These are phyloP conservation scores for Cryptomyrus ogoouensis DNA, from an alignment of 2,113 vertebrate genomes.

Conservation along the genomic window DNA sequence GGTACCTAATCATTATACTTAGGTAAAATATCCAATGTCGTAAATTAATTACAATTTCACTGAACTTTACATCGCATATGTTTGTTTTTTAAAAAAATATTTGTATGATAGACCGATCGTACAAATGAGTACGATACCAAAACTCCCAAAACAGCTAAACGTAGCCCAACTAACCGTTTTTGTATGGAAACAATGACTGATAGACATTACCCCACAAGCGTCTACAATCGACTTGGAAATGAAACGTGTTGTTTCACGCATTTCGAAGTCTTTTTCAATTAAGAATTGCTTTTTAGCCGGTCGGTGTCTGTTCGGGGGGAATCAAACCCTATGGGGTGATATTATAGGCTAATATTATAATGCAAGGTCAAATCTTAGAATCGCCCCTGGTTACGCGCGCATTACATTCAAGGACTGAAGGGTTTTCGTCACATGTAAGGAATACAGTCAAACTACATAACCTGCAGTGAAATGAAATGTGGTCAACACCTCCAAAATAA, in stretches of 20 bases:
- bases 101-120: not conserved
- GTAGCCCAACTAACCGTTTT: not conserved
- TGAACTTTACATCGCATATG: not conserved
- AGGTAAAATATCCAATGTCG: not conserved
- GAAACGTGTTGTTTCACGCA: not conserved
- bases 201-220: not conserved
- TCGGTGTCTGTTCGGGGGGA: not conserved
- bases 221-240: not conserved
- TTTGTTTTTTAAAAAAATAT: not conserved
- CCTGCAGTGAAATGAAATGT: not conserved
- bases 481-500: not conserved
- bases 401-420: not conserved
- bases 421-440: not conserved
- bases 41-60: not conserved
- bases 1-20: not conserved
- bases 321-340: not conserved
- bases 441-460: not conserved
- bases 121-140: not conserved
- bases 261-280: not conserved
- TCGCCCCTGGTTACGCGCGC: not conserved
- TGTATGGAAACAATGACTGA: not conserved
- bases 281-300: not conserved
- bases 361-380: not conserved
- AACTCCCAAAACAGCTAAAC: not conserved
- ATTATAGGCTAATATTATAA: not conserved